Evolutionary conservation across 2,113 vertebrate species (phyloP), one percentile per base, ranked within the genome.

Genomic region (Limnothrissa miodon): DNA sequence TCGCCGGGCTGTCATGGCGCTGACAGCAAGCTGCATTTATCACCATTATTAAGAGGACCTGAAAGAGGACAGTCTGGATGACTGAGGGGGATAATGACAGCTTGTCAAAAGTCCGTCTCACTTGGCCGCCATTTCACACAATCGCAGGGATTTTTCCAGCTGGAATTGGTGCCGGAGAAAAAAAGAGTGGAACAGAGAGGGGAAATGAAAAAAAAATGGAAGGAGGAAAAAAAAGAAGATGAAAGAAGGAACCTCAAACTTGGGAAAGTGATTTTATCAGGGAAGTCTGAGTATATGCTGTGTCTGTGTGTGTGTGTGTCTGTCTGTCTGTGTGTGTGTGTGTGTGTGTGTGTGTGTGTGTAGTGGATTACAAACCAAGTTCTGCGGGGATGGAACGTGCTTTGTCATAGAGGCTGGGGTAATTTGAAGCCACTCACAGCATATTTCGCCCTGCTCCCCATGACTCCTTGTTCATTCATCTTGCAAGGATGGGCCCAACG

Each of bases 11-110:
- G 88, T 91, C 91, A 93, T 80, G 13, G 62, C 83, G 78, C 80
- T 93, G 93, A 93, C 88, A 91, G 89, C 81, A 84, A 90, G 90
- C 87, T 89, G 88, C 90, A 91, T 93, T 93, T 89, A 86, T 92
- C 83, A 89, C 83, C 82, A 84, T 89, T 87, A 84, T 83, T 79
- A 85, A 83, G 84, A 88, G 87, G 86, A 89, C 87, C 66, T 39
- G 66, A 74, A 90, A 89, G 85, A 88, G 80, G 87, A 82, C 86
- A 85, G 87, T 82, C 83, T 91, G 88, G 89, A 36, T 90, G 87
- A 83, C 83, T 83, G 87, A 88, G 85, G 85, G 86, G 83, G 83
- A 70, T 91, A 92, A 92, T 91, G 85, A 90, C 39, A 45, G 90
- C 86, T 90, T 90, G 88, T 92, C 90, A 85, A 83, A 79, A 5